Conservation (phyloP, 1,140 invertebrate genomes). For the Rhopalosiphum maidis region DNA sequence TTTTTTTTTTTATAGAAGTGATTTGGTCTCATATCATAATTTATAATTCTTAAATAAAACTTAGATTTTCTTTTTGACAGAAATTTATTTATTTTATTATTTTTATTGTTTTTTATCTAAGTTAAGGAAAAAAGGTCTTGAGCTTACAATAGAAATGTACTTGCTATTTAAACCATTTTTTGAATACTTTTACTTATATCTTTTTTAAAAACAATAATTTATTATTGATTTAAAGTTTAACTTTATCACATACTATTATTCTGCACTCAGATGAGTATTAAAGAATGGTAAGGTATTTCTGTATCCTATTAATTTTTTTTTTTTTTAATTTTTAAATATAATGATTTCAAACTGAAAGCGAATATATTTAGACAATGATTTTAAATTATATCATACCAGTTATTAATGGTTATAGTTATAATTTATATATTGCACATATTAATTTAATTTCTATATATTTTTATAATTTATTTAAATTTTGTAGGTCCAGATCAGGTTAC, state of each 20-base stretch:
- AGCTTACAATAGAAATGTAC: not conserved
- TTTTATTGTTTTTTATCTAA: not conserved
- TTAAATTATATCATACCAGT: not conserved
- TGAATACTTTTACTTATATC: no score
- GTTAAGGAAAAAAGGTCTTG: not conserved
- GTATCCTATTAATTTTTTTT: not conserved
- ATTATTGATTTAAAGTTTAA: no score
- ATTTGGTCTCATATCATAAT: not conserved
- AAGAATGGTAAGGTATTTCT: not conserved
- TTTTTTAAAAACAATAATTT: no score
- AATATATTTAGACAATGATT: no score
- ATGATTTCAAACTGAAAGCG: not conserved
- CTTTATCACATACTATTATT: not conserved
- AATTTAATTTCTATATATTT: not conserved
- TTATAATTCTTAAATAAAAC: not conserved
- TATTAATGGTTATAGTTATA: not conserved
- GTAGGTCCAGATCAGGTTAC: slow-evolving; percentile 64
- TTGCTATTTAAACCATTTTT: not conserved
- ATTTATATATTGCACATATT: not conserved
- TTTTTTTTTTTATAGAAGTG: not conserved
- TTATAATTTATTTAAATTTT: slow-evolving; percentile 59
- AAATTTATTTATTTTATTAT: not conserved
- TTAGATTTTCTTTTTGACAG: not conserved
- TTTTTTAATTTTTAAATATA: not conserved
- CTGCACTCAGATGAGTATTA: not conserved